These are phyloP conservation scores for Lamprotornis superbus DNA, from an alignment of 2,113 vertebrate species.

Conservation along the genomic window DNA sequence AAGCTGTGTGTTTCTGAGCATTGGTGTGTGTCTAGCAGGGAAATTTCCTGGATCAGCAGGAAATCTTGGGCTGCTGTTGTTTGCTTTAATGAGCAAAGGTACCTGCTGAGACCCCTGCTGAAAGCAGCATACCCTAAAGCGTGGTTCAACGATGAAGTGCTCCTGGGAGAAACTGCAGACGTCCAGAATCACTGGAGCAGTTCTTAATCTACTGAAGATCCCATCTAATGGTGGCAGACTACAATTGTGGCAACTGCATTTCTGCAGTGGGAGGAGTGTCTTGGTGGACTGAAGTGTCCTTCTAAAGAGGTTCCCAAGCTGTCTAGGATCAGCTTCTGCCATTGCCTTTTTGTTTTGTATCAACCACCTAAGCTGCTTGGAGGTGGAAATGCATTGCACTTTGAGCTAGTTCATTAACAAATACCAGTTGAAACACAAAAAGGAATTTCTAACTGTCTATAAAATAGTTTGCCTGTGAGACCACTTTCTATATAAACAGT, in stretches of 20 bases:
- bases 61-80: background rate
- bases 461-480: background rate
- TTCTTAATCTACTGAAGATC: background rate
- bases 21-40: background rate
- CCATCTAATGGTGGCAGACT: background rate
- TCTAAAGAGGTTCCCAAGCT: background rate
- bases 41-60: background rate
- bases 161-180: background rate
- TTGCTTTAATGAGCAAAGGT: background rate
- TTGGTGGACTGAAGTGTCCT: background rate
- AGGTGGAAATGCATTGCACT: background rate
- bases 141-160: background rate
- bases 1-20: background rate
- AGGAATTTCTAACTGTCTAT: background rate
- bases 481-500: background rate
- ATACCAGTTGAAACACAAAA: background rate
- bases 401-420: background rate
- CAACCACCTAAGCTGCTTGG: background rate
- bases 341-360: background rate
- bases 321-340: background rate
- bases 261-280: background rate
- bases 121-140: background rate
- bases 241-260: background rate
- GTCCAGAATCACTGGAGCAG: background rate
- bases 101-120: background rate